A percentile compares a stretch with the other conserved stretches of the same genome.
Conservation (phyloP, 2,888 invertebrate genomes). For the Cylindroiulus punctatus region DNA sequence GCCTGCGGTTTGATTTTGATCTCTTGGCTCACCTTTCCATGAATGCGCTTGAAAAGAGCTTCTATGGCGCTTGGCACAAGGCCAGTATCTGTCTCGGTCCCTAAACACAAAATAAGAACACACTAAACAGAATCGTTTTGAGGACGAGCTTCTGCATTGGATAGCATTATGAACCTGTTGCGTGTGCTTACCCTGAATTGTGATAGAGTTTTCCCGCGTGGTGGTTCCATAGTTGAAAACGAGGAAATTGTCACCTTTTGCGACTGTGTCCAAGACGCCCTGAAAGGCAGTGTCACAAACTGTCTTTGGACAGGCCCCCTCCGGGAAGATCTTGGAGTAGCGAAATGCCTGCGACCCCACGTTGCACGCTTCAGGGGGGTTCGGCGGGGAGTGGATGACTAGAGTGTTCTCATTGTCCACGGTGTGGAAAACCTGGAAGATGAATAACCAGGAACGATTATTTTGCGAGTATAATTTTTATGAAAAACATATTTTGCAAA, state of each 20-base stretch:
- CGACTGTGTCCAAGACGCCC: background rate
- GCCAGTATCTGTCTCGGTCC: background rate
- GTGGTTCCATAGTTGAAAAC: slow-evolving; percentile 8
- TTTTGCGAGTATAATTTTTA: too few species aligned
- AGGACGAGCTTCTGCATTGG: too few species aligned
- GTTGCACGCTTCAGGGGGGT: background rate
- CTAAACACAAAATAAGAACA: background rate
- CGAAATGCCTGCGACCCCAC: slow-evolving; percentile 20
- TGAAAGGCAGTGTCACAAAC: background rate
- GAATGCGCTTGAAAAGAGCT: background rate
- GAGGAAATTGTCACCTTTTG: background rate
- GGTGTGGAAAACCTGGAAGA: background rate
- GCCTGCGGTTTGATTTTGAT: background rate
- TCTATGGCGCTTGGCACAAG: background rate
- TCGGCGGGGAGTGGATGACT: background rate
- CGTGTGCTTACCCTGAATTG: background rate
- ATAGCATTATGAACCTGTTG: too few species aligned
- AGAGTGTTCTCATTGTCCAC: background rate
- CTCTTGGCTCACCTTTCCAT: background rate
- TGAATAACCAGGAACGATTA: background rate
- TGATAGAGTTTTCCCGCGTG: background rate
- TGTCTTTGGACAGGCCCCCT: background rate
- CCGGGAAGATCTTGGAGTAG: background rate
- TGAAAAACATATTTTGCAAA: too few species aligned
- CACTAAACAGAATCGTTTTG: too few species aligned